Evolutionary conservation across 2,797 vertebrate genomes (phyloP), one percentile per base, ranked within the genome.

Genomic region (Enoplosus armatus): DNA sequence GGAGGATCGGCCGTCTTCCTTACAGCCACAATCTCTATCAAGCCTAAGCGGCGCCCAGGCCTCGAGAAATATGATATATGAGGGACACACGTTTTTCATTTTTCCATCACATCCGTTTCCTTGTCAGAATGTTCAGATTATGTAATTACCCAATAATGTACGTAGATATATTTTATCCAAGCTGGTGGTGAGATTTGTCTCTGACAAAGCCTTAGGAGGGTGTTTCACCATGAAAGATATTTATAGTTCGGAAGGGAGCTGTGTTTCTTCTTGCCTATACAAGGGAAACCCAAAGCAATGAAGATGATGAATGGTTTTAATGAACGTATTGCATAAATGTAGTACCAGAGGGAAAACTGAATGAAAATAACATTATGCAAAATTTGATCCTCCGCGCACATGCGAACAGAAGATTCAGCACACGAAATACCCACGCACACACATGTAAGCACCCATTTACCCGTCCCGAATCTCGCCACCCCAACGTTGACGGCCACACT

Each of bases 221-320:
- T 87, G 66, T 90, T 90, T 80, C 90, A 88, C 84, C 75, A 47
- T 55, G 29, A 84, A 70, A 71, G 70, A 79, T 90, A 92, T 93
- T 90, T 93, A 91, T 90, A 92, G 88, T 11, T 61, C 77, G 58
- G 45, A 16, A 8, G 55, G 56, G 66, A 77, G 68, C 69, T 58
- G 58, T 54, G 2, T 59, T 73, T 67, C 56, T 6, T 71, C 51
- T 58, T 75, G 67, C 53, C 58, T 60, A 66, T 83, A 67, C 68
- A 16, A 83, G 85, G 89, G 87, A 92, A 93, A 87, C 82, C 87
- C 88, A 85, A 69, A 79, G 85, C 84, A 61, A 29, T 53, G 81
- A 80, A 74, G 58, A 80, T 92, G 93, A 94, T 92, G 83, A 86
- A 93, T 90, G 85, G 54, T 75, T 92, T 92, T 90, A 90, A 93